Evolutionary conservation across 2,113 vertebrate genomes (phyloP).

Genomic region (Columbina picui): DNA sequence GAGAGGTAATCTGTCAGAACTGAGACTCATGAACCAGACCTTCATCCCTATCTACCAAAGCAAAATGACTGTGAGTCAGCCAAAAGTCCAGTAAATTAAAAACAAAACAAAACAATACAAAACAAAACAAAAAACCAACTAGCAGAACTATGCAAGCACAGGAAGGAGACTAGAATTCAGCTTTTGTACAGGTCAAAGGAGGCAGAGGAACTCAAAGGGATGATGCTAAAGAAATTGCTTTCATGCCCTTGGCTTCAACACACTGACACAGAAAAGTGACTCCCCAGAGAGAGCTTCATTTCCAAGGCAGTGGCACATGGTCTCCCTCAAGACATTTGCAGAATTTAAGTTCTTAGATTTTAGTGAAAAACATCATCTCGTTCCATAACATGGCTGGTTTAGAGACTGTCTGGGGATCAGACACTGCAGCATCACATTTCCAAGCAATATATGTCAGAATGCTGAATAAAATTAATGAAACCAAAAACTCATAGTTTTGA

Average conservation of each 20-base stretch:
- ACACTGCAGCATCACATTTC: neutral
- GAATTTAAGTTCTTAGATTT: neutral
- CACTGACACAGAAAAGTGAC: neutral
- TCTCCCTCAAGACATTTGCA: neutral
- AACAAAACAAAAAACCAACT: neutral
- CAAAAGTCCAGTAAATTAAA: neutral
- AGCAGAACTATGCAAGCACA: neutral
- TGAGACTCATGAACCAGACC: neutral
- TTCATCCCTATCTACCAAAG: neutral
- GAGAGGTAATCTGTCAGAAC: neutral
- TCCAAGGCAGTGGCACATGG: neutral
- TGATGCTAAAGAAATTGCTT: slow-evolving; percentile 5
- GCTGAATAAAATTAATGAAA: neutral
- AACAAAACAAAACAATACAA: neutral
- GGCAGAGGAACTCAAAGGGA: neutral
- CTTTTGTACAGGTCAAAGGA: neutral
- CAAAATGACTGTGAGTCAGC: neutral
- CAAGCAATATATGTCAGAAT: neutral
- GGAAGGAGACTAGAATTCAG: neutral
- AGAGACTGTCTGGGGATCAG: neutral
- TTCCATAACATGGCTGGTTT: neutral
- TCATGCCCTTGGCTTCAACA: neutral
- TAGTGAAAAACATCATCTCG: neutral
- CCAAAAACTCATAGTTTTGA: neutral
- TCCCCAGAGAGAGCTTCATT: neutral